These are phyloP conservation scores for Calosoma granatense DNA, from an alignment of 1,140 invertebrate genomes.

Conservation along the genomic window DNA sequence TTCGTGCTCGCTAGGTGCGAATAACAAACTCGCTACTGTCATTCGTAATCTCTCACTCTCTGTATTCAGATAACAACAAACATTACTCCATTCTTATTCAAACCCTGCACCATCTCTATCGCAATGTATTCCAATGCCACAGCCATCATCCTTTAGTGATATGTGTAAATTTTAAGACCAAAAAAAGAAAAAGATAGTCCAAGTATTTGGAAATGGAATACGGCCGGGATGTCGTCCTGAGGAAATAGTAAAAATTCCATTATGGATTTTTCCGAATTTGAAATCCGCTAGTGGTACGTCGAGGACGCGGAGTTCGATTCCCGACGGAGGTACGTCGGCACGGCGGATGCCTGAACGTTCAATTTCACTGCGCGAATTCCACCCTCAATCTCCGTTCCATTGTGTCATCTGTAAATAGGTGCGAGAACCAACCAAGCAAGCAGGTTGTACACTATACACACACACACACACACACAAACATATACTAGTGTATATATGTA, in stretches of 20 bases:
- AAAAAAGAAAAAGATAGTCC: background rate
- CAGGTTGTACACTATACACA: background rate
- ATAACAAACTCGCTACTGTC: too few species aligned
- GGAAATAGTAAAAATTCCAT: slow-evolving; percentile 7
- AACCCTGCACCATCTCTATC: too few species aligned
- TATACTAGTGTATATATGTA: background rate
- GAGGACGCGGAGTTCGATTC: background rate
- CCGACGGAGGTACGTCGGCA: background rate
- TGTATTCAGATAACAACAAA: too few species aligned
- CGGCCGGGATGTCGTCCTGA: background rate
- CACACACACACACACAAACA: background rate
- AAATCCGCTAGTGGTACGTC: background rate
- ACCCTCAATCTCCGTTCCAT: slow-evolving; percentile 46
- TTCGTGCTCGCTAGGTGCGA: too few species aligned
- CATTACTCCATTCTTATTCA: too few species aligned
- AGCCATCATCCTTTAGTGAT: too few species aligned
- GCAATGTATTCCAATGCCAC: too few species aligned
- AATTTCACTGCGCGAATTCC: slow-evolving; percentile 85
- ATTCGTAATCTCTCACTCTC: too few species aligned
- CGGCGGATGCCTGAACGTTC: slow-evolving; percentile 70
- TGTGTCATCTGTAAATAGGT: slow-evolving; percentile 6
- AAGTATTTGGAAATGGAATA: background rate
- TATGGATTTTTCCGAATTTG: background rate
- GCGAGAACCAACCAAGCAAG: too few species aligned
- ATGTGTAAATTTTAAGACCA: background rate